These are phyloP conservation scores for Todiramphus chloris DNA, from an alignment of 2,113 vertebrate species.

Conservation along the genomic window DNA sequence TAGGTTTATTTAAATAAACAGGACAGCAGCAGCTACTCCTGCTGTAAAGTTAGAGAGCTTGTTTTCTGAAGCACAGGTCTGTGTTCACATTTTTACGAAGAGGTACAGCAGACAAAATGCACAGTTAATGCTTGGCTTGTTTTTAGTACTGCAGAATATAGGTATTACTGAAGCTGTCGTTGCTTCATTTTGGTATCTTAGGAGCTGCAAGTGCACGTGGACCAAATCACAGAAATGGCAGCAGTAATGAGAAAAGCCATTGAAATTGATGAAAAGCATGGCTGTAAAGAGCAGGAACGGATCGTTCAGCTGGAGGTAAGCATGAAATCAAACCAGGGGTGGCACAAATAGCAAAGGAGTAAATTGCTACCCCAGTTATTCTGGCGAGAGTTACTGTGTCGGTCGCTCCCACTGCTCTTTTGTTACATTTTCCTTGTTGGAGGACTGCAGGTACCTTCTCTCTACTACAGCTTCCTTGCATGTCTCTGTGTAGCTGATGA, in stretches of 20 bases:
- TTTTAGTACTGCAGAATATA: not conserved
- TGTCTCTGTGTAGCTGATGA: not conserved
- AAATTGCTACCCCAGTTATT: too few species aligned
- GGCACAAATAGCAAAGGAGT: not conserved
- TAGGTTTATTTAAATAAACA: not conserved
- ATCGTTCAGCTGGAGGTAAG: conserved; percentile 92
- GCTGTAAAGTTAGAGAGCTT: not conserved
- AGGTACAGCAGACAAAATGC: not conserved
- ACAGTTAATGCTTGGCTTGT: not conserved
- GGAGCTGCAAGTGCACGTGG: conserved; percentile 94
- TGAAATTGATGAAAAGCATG: conserved; percentile 89
- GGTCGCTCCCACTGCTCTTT: not conserved
- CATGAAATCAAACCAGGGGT: not conserved
- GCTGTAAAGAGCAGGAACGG: conserved; percentile 91
- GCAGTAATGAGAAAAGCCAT: conserved; percentile 96
- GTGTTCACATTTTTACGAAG: not conserved
- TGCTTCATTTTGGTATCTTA: conserved; percentile 28
- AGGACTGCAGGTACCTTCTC: not conserved
- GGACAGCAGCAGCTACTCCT: not conserved
- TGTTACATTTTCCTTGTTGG: not conserved
- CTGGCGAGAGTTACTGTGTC: not conserved
- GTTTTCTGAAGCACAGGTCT: not conserved
- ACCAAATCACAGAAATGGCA: conserved; percentile 98
- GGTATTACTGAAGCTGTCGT: not conserved
- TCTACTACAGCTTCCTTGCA: too few species aligned